Conservation (phyloP, 2,113 vertebrate species). For the Kryptolebias marmoratus region DNA sequence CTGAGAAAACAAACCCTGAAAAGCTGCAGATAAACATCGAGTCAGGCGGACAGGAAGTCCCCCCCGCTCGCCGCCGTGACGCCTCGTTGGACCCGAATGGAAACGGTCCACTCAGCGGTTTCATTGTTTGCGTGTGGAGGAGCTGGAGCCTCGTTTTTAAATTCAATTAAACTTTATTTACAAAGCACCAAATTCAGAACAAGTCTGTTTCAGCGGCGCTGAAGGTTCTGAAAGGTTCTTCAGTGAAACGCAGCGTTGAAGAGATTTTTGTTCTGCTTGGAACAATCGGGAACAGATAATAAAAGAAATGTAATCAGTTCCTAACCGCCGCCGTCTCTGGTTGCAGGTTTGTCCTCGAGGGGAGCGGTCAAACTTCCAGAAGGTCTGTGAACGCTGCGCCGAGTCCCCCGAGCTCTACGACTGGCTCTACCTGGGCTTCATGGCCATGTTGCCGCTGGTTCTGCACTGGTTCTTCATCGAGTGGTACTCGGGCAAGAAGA, state of each 20-base stretch:
- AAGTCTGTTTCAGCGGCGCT: no score
- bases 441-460: conserved; percentile 95
- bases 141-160: not conserved
- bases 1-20: not conserved
- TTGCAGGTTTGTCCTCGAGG: conserved; percentile 93
- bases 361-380: conserved; percentile 85
- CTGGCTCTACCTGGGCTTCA: conserved; percentile 98
- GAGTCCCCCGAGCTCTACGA: conserved; percentile 92
- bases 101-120: not conserved
- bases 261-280: not conserved
- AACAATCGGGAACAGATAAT: not conserved
- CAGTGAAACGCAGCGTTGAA: no score
- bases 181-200: not conserved
- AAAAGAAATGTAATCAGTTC: not conserved
- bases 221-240: no score
- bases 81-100: not conserved
- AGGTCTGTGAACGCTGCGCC: conserved; percentile 88
- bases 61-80: not conserved
- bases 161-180: no score
- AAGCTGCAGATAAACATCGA: not conserved
- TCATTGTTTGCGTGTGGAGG: not conserved
- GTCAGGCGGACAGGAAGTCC: not conserved
- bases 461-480: conserved; percentile 99
- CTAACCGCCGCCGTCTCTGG: not conserved
- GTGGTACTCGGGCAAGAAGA: conserved; percentile 98